Percentiles rank a stretch among this genome's conserved stretches.
Evolutionary conservation across 2,888 invertebrate species (phyloP).

Genomic region (Drosophila prostipennis): DNA sequence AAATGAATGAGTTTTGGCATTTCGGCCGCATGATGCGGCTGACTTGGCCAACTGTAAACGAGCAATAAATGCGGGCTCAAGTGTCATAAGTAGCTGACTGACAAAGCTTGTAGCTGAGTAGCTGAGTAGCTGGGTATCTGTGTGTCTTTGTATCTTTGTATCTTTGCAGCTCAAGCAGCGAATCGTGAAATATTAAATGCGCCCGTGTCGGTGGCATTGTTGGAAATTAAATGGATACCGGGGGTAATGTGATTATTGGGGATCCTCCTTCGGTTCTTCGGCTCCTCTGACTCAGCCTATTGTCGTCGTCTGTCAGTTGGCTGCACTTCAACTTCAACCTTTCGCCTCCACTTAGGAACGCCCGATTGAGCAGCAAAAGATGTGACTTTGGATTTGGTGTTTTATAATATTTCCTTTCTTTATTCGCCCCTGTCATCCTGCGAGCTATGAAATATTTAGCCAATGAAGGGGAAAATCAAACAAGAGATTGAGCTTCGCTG

Average conservation of each 20-base stretch:
- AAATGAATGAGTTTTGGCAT: conserved; percentile 68
- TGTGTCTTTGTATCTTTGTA: conserved; percentile 26
- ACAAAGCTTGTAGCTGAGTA: conserved; percentile 20
- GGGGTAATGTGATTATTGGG: conserved; percentile 74
- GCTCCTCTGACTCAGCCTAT: conserved; percentile 35
- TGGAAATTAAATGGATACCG: conserved; percentile 71
- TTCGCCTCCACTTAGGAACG: conserved; percentile 70
- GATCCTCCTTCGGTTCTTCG: not conserved
- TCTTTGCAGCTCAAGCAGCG: conserved; percentile 41
- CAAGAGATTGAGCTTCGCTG: conserved; percentile 43
- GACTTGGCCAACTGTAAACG: conserved; percentile 73
- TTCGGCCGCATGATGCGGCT: conserved; percentile 57
- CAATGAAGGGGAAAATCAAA: conserved; percentile 77
- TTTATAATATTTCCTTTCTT: conserved; percentile 45
- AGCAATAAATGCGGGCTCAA: conserved; percentile 66
- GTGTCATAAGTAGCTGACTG: conserved; percentile 54
- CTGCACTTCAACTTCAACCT: conserved; percentile 79
- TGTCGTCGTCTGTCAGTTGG: conserved; percentile 48
- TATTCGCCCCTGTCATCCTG: conserved; percentile 37
- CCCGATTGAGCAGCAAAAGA: conserved; percentile 67
- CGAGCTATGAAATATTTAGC: conserved; percentile 53
- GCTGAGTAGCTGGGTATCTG: conserved; percentile 39
- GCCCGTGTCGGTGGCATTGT: conserved; percentile 54
- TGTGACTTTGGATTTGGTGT: conserved; percentile 34
- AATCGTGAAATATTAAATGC: conserved; percentile 76